phyloP scores from a whole-genome alignment of 2,113 vertebrate species.

The Notiomystis cincta region DNA sequence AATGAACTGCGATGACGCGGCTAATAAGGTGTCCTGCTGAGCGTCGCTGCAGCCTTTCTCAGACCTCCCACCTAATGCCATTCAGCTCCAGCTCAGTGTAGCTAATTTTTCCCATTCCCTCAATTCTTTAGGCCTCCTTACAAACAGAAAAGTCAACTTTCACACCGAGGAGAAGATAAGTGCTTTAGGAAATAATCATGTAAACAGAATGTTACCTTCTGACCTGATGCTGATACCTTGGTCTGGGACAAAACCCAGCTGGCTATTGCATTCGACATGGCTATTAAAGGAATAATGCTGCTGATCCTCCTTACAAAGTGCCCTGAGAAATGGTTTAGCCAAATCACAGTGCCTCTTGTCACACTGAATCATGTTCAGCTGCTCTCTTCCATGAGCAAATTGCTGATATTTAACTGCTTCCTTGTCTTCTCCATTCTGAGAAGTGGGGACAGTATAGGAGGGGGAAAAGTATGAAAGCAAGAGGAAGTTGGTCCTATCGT shows the following conservation, averaged over 20 bases:
- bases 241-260: constrained; percentile 81
- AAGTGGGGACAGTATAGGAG: not conserved
- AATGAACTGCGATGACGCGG: constrained; percentile 86
- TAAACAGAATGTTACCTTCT: constrained; percentile 96
- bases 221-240: constrained; percentile 90
- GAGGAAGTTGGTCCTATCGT: not conserved
- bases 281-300: constrained; percentile 88
- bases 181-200: constrained; percentile 90
- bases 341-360: constrained; percentile 73
- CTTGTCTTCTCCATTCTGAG: not conserved
- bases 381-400: constrained; percentile 48
- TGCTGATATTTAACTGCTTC: constrained; percentile 34
- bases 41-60: constrained; percentile 63
- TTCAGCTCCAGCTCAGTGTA: constrained; percentile 86
- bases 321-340: constrained; percentile 70
- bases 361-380: constrained; percentile 67
- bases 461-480: not conserved
- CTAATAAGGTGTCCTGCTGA: constrained; percentile 80
- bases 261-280: constrained; percentile 88
- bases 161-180: constrained; percentile 83
- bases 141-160: constrained; percentile 89
- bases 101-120: constrained; percentile 85
- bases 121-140: constrained; percentile 79
- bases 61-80: constrained; percentile 86
- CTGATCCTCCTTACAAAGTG: constrained; percentile 73